phyloP scores from a whole-genome alignment of 2,113 vertebrate genomes.

The Tenrec ecaudatus region DNA sequence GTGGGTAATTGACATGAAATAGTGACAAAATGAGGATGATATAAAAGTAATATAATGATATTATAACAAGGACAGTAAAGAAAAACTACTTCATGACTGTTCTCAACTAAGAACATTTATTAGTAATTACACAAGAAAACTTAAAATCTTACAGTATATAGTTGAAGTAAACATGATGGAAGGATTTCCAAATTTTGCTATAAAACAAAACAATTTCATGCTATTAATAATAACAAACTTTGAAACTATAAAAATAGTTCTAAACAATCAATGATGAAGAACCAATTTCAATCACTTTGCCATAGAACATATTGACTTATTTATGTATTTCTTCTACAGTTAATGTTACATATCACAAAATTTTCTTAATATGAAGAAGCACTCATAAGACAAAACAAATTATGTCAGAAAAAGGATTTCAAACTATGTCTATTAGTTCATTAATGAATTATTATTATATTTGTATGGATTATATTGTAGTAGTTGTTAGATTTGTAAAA shows the following conservation, averaged over 20 bases:
- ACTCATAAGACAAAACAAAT: neutral
- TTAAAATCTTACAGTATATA: conserved; percentile 34
- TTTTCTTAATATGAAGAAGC: neutral
- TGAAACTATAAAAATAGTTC: conserved; percentile 26
- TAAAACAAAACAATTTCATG: neutral
- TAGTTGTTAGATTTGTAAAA: conserved; percentile 3
- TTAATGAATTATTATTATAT: neutral
- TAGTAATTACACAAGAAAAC: conserved; percentile 13
- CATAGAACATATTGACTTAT: neutral
- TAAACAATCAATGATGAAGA: conserved; percentile 23
- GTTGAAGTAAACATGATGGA: neutral
- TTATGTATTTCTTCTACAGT: conserved; percentile 16
- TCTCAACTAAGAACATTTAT: conserved; percentile 50
- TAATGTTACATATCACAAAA: neutral
- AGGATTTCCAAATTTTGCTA: neutral
- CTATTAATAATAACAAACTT: conserved; percentile 32
- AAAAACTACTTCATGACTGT: conserved; percentile 44
- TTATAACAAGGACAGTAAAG: conserved; percentile 28
- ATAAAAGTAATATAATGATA: conserved; percentile 33
- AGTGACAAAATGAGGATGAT: conserved; percentile 50
- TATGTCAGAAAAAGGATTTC: neutral
- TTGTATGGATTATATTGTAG: neutral
- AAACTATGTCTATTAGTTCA: neutral
- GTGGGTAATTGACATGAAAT: conserved; percentile 51
- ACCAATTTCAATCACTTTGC: neutral